Conservation (phyloP, 2,888 invertebrate species). For the Pinctada fucata region DNA sequence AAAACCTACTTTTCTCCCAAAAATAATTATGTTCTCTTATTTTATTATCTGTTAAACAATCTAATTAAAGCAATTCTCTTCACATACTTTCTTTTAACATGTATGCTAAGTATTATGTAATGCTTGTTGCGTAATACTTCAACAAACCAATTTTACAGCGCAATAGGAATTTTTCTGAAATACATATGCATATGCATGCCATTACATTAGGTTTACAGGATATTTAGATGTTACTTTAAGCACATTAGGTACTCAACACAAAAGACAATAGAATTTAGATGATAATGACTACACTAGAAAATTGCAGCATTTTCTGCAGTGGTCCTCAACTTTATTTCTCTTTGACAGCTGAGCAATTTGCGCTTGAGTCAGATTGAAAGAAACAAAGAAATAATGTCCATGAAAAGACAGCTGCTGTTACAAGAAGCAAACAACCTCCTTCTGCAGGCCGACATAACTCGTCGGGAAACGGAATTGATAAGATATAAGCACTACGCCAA, state of each 20-base stretch:
- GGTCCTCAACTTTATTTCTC: not conserved
- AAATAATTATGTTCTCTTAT: not conserved
- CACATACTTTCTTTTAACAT: not conserved
- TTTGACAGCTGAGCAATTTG: slow-evolving; percentile 69
- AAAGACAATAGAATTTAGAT: no score
- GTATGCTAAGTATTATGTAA: not conserved
- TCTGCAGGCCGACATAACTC: slow-evolving; percentile 70
- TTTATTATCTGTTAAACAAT: not conserved
- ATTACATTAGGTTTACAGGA: no score
- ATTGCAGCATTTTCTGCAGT: no score
- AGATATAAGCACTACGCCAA: slow-evolving; percentile 65
- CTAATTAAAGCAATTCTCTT: not conserved
- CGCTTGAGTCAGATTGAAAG: slow-evolving; percentile 71
- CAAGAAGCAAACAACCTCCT: slow-evolving; percentile 74
- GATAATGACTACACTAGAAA: no score
- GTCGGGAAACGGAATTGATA: slow-evolving; percentile 69
- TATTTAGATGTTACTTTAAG: no score
- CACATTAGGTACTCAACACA: no score
- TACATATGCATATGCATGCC: no score
- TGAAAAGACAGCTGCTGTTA: slow-evolving; percentile 71
- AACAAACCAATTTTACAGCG: no score
- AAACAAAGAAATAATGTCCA: slow-evolving; percentile 72
- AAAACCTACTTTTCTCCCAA: not conserved
- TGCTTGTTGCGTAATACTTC: no score
- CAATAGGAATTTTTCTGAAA: no score